phyloP scores from a whole-genome alignment of 2,888 invertebrate genomes.

The Sphinx pinastri region DNA sequence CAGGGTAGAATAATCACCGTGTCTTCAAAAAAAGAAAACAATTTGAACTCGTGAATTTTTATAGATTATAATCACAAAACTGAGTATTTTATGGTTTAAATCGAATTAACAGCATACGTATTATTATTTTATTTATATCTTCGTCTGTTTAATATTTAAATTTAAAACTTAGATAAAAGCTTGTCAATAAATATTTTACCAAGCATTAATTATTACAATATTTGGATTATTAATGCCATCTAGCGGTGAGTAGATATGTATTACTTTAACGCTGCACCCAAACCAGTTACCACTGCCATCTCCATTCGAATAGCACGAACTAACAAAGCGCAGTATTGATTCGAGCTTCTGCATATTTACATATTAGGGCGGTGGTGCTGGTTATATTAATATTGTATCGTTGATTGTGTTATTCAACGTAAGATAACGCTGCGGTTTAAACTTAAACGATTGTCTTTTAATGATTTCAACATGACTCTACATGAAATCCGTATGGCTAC shows the following conservation, averaged over 20 bases:
- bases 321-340: constrained; percentile 16
- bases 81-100: too few relatives aligned
- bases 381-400: constrained; percentile 23
- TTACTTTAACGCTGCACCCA: background rate
- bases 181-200: too few relatives aligned
- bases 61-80: too few relatives aligned
- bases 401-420: constrained; percentile 19
- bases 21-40: too few relatives aligned
- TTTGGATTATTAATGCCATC: constrained; percentile 44
- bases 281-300: constrained; percentile 44
- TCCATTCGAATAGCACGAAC: constrained; percentile 44
- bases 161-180: too few relatives aligned
- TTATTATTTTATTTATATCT: too few relatives aligned
- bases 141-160: too few relatives aligned
- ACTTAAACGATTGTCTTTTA: background rate
- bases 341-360: constrained; percentile 19
- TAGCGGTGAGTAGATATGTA: constrained; percentile 45
- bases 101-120: too few relatives aligned
- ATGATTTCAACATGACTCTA: background rate
- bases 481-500: background rate
- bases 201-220: background rate
- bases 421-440: background rate
- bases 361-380: constrained; percentile 21
- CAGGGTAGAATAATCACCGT: too few relatives aligned
- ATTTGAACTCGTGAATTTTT: too few relatives aligned